Percentiles rank a stretch among this genome's conserved stretches.
Evolutionary conservation across 2,888 invertebrate species (phyloP).

Genomic region (Erebia ligea): DNA sequence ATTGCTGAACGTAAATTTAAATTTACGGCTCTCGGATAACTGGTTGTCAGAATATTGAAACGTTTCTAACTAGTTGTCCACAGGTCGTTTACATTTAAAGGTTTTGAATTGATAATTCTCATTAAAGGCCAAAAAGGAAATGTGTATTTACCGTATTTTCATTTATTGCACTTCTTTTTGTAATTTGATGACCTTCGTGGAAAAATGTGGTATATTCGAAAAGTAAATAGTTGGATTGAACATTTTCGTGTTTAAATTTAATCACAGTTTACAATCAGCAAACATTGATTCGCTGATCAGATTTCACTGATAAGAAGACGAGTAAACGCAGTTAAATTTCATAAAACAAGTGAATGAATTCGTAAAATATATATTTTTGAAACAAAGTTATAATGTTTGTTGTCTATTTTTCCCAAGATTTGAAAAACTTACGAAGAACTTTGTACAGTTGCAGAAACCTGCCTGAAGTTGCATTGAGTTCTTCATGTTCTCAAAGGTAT

Average conservation of each 20-base stretch:
- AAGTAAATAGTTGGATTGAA: not conserved
- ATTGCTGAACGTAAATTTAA: constrained; percentile 25
- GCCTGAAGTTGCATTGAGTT: no score
- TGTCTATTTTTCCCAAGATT: no score
- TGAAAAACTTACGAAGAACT: no score
- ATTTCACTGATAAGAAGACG: constrained; percentile 2
- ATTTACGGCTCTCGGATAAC: constrained; percentile 9
- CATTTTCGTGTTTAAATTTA: not conserved
- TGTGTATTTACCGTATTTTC: not conserved
- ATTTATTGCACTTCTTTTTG: not conserved
- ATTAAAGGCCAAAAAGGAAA: not conserved
- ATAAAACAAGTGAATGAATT: not conserved
- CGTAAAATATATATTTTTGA: not conserved
- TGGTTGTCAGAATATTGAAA: constrained; percentile 11
- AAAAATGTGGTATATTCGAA: not conserved
- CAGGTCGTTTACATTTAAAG: not conserved
- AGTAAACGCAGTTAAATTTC: not conserved
- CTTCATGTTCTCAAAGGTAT: no score
- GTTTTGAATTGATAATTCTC: not conserved
- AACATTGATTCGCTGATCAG: not conserved
- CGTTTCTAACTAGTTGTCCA: constrained; percentile 6
- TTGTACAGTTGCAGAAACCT: no score
- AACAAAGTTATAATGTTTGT: no score
- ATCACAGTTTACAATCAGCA: not conserved
- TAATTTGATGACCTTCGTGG: not conserved